phyloP scores from a whole-genome alignment of 2,113 vertebrate genomes.

The Platichthys stellatus region DNA sequence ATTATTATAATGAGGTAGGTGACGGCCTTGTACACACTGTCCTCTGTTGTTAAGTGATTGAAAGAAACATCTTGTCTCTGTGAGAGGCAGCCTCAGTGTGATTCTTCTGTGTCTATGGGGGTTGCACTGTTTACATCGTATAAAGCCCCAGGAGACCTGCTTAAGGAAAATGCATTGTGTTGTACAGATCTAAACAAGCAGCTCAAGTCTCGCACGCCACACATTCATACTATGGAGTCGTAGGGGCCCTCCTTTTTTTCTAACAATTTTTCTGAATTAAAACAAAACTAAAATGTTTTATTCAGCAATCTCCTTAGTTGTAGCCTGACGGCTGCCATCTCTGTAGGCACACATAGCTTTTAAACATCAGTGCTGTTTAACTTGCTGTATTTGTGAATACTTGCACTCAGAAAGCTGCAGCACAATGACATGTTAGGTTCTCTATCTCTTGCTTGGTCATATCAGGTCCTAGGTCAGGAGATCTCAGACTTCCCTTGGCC shows the following conservation, averaged over 20 bases:
- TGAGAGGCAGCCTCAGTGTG: background rate
- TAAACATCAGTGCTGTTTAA: background rate
- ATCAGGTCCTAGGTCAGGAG: constrained; percentile 90
- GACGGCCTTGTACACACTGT: background rate
- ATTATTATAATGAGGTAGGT: constrained; percentile 96
- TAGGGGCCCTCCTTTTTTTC: too few species aligned
- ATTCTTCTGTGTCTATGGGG: background rate
- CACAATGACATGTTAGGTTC: background rate
- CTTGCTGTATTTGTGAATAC: background rate
- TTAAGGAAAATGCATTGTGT: background rate
- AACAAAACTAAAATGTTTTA: background rate
- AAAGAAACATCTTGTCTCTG: background rate
- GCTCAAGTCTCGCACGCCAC: background rate
- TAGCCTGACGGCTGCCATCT: background rate
- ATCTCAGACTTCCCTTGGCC: constrained; percentile 91
- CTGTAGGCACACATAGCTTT: background rate
- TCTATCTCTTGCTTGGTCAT: background rate
- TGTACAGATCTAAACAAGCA: background rate
- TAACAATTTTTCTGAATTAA: background rate
- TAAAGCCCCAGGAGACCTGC: background rate
- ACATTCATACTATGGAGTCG: too few species aligned
- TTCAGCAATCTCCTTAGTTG: background rate
- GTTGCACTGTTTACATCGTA: background rate
- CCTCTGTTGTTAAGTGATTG: background rate
- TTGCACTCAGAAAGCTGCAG: background rate